Conservation (phyloP, 30 jellyfish, hydroid and myxozoan species). For the Aurelia sp. region DNA sequence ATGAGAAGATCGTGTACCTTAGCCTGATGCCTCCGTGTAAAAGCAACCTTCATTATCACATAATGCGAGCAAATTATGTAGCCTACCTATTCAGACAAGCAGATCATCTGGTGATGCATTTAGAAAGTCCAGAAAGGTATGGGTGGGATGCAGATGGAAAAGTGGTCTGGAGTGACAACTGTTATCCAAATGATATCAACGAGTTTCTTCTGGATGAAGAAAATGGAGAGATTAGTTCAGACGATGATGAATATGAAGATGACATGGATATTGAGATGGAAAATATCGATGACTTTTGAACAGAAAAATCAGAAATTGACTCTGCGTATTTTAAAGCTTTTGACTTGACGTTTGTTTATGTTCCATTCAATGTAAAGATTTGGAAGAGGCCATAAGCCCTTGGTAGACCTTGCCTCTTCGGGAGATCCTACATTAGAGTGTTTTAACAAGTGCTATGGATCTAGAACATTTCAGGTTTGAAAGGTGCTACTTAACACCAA, state of each 20-base stretch:
- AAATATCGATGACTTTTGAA: constrained; percentile 6
- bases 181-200: constrained; percentile 51
- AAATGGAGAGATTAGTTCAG: background rate
- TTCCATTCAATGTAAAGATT: no score
- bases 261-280: background rate
- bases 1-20: constrained; percentile 21
- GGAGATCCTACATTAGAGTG: no score
- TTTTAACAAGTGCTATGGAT: no score
- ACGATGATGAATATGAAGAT: constrained; percentile 6
- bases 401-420: no score
- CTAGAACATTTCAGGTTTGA: no score
- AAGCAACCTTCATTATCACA: constrained; percentile 9
- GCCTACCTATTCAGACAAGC: constrained; percentile 37
- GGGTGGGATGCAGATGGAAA: constrained; percentile 41
- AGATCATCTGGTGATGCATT: constrained; percentile 11
- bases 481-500: no score
- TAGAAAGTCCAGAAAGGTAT: constrained; percentile 14
- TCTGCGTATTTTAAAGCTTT: no score
- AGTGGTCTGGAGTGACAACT: constrained; percentile 31
- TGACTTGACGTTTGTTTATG: no score
- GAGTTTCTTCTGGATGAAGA: constrained; percentile 26
- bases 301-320: no score
- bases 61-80: constrained; percentile 45
- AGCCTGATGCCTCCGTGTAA: constrained; percentile 51
- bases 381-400: no score